Conservation (phyloP, 2,113 vertebrate species). For the Zapus hudsonius region DNA sequence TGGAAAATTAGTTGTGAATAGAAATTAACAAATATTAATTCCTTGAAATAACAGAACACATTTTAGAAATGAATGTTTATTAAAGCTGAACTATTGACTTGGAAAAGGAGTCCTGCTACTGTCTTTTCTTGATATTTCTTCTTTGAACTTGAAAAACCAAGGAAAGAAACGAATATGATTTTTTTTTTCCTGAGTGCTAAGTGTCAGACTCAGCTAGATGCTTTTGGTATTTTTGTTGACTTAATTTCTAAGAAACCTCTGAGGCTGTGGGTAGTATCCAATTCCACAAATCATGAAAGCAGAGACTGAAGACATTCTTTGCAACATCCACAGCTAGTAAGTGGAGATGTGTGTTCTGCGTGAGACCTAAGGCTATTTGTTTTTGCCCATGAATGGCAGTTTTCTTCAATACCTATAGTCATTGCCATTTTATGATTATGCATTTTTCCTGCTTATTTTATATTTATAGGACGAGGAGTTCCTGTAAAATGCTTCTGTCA, state of each 20-base stretch:
- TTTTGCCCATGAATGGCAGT: background rate
- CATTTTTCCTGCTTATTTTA: background rate
- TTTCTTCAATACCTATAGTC: conserved; percentile 12
- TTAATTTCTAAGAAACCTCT: conserved; percentile 28
- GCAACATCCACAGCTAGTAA: background rate
- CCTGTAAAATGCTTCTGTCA: background rate
- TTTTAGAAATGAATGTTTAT: background rate
- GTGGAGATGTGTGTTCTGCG: background rate
- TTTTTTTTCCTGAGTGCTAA: background rate
- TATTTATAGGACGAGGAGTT: background rate
- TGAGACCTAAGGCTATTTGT: background rate
- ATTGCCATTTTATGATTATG: background rate
- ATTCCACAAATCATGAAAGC: background rate
- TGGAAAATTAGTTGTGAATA: too few relatives aligned
- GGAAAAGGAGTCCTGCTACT: background rate
- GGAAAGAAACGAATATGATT: background rate
- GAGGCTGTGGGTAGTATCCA: background rate
- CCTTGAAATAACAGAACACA: background rate
- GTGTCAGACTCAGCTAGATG: background rate
- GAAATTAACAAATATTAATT: too few relatives aligned
- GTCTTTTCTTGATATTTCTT: background rate
- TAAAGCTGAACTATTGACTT: background rate
- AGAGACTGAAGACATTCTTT: background rate
- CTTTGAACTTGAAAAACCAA: conserved; percentile 27
- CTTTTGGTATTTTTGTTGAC: background rate